Evolutionary conservation across 2,888 invertebrate genomes (phyloP).

Genomic region (Pyrrhia umbra): DNA sequence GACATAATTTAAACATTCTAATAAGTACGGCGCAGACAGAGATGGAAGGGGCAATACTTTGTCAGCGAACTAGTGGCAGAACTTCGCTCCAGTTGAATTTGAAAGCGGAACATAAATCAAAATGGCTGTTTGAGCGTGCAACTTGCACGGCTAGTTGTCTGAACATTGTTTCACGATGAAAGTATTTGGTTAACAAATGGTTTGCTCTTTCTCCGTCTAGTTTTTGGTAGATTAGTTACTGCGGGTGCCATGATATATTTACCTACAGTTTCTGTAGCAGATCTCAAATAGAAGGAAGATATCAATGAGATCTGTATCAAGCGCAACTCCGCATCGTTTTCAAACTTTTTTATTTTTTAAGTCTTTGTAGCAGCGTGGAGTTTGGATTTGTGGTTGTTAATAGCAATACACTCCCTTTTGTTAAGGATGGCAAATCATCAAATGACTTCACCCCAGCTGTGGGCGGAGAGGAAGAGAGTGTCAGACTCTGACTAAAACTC

Average conservation of each 20-base stretch:
- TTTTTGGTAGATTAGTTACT: slow-evolving; percentile 8
- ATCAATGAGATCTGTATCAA: too few species aligned
- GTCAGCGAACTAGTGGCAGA: slow-evolving; percentile 28
- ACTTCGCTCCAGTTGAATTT: slow-evolving; percentile 42
- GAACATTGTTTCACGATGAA: slow-evolving; percentile 36
- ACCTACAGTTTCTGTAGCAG: neutral
- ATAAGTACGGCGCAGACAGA: slow-evolving; percentile 28
- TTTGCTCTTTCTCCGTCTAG: slow-evolving; percentile 7
- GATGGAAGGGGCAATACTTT: slow-evolving; percentile 23
- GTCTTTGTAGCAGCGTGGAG: too few species aligned
- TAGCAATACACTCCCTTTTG: too few species aligned
- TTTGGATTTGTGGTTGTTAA: too few species aligned
- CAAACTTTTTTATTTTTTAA: too few species aligned
- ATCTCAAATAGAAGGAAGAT: too few species aligned
- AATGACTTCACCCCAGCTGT: too few species aligned
- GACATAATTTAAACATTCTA: slow-evolving; percentile 52
- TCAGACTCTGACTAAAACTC: too few species aligned
- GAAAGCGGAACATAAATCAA: slow-evolving; percentile 51
- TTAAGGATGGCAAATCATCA: too few species aligned
- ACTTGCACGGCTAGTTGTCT: slow-evolving; percentile 24
- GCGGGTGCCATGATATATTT: neutral
- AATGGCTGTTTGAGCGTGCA: slow-evolving; percentile 38
- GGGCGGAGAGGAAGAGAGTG: too few species aligned
- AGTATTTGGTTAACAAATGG: slow-evolving; percentile 50
- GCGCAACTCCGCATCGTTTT: too few species aligned